phyloP scores from a whole-genome alignment of 2,113 vertebrate genomes.

The Lepidothrix coronata region DNA sequence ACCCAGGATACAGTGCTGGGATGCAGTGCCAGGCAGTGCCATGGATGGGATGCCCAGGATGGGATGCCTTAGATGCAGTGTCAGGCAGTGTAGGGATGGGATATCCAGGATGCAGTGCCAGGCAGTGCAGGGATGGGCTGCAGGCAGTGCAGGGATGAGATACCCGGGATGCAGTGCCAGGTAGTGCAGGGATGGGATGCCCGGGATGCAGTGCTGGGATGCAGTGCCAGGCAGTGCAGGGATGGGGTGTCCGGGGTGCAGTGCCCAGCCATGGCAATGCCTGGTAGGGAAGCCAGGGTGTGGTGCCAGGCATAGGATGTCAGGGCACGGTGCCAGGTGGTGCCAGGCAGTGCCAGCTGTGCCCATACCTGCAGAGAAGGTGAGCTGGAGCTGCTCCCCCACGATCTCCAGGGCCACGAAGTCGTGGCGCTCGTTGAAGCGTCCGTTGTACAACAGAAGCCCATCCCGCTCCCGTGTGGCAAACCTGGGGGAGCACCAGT shows the following conservation, averaged over 20 bases:
- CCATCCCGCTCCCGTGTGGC: slow-evolving; percentile 87
- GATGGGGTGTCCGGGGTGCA: accelerated
- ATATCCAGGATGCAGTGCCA: slow-evolving; percentile 46
- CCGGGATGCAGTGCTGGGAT: not conserved
- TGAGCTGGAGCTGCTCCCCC: slow-evolving; percentile 90
- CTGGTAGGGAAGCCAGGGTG: not conserved
- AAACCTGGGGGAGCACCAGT: slow-evolving; percentile 74
- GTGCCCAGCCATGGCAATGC: not conserved
- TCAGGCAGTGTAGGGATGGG: not conserved
- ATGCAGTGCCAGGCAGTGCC: no score
- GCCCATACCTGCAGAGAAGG: slow-evolving; percentile 85
- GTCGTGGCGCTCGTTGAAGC: slow-evolving; percentile 95
- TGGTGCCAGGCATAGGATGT: not conserved
- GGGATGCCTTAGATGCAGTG: not conserved
- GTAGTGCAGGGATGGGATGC: no score
- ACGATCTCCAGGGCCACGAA: slow-evolving; percentile 93
- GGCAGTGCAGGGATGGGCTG: not conserved
- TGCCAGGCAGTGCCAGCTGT: not conserved
- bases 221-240: not conserved
- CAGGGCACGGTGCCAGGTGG: not conserved
- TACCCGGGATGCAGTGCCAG: not conserved
- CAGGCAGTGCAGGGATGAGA: no score
- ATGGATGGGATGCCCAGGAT: not conserved
- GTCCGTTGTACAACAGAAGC: slow-evolving; percentile 91
- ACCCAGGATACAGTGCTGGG: not conserved